A percentile compares a stretch with the other conserved stretches of the same genome.
These are phyloP conservation scores for Epirrhoe tristata DNA, from an alignment of 2,888 invertebrate species.

Conservation along the genomic window DNA sequence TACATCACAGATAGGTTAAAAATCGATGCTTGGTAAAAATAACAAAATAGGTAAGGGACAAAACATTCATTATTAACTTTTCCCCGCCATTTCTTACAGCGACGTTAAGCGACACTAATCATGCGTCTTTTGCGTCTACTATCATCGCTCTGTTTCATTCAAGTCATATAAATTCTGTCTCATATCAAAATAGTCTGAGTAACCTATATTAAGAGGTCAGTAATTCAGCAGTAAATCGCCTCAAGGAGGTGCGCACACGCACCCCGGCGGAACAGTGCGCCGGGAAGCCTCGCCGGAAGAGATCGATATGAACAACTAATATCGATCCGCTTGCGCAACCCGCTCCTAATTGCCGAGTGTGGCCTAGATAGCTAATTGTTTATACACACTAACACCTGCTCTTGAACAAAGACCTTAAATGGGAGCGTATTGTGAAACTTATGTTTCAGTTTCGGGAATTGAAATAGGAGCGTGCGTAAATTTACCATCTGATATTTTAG, in stretches of 20 bases:
- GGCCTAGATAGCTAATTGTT: slow-evolving; percentile 29
- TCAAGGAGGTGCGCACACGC: slow-evolving; percentile 65
- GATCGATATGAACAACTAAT: slow-evolving; percentile 60
- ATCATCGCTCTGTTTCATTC: too few species aligned
- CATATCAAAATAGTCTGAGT: background rate
- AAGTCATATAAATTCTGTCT: too few species aligned
- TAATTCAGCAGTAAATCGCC: slow-evolving; percentile 37
- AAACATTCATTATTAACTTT: too few species aligned
- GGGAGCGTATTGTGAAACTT: background rate
- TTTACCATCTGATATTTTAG: background rate
- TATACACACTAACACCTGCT: slow-evolving; percentile 17
- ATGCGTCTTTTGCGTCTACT: too few species aligned
- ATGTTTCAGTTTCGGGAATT: slow-evolving; percentile 2
- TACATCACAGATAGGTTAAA: too few species aligned
- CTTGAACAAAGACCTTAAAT: background rate
- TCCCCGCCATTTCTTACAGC: too few species aligned
- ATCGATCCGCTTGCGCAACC: slow-evolving; percentile 68
- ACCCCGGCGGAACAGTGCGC: slow-evolving; percentile 65
- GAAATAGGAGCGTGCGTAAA: background rate
- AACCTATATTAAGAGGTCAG: background rate
- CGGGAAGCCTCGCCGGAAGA: slow-evolving; percentile 77
- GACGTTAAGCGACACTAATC: too few species aligned
- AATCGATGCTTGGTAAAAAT: too few species aligned
- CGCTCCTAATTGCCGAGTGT: slow-evolving; percentile 48
- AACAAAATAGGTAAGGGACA: too few species aligned